Evolutionary conservation across 2,888 invertebrate genomes (phyloP).

Genomic region (Mamestra brassicae): DNA sequence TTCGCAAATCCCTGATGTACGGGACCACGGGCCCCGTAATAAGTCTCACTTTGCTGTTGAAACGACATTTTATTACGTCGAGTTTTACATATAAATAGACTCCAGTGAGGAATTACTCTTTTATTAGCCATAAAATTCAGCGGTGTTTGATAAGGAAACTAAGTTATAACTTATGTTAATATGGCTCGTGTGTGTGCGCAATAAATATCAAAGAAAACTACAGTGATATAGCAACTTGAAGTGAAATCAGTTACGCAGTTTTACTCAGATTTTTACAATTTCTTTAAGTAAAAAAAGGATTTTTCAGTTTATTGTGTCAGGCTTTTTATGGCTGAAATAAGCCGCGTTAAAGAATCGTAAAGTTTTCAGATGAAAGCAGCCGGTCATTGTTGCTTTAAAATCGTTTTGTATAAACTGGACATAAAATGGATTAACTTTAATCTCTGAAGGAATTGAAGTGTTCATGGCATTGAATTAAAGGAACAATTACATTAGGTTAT

Average conservation of each 20-base stretch:
- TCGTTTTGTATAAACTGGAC: constrained; percentile 50
- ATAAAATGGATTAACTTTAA: constrained; percentile 51
- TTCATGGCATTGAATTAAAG: constrained; percentile 22
- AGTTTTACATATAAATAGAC: constrained; percentile 86
- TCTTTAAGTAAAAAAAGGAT: constrained; percentile 27
- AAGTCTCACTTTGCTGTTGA: constrained; percentile 74
- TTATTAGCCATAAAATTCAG: constrained; percentile 72
- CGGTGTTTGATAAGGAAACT: constrained; percentile 62
- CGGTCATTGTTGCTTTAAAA: constrained; percentile 42
- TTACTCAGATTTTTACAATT: constrained; percentile 15
- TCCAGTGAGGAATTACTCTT: constrained; percentile 74
- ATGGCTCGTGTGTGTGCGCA: constrained; percentile 6
- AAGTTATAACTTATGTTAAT: constrained; percentile 58
- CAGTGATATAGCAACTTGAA: neutral
- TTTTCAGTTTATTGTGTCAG: constrained; percentile 51
- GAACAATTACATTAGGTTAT: neutral
- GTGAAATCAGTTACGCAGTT: constrained; percentile 19
- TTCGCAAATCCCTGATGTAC: constrained; percentile 82
- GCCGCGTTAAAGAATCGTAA: constrained; percentile 57
- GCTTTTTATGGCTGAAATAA: constrained; percentile 52
- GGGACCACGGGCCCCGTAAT: constrained; percentile 63
- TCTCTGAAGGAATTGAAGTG: constrained; percentile 41
- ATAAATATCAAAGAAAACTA: constrained; percentile 41
- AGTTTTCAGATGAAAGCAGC: constrained; percentile 51
- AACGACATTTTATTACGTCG: constrained; percentile 80